phyloP scores from a whole-genome alignment of 2,888 invertebrate genomes.

The Malacosoma neustria region DNA sequence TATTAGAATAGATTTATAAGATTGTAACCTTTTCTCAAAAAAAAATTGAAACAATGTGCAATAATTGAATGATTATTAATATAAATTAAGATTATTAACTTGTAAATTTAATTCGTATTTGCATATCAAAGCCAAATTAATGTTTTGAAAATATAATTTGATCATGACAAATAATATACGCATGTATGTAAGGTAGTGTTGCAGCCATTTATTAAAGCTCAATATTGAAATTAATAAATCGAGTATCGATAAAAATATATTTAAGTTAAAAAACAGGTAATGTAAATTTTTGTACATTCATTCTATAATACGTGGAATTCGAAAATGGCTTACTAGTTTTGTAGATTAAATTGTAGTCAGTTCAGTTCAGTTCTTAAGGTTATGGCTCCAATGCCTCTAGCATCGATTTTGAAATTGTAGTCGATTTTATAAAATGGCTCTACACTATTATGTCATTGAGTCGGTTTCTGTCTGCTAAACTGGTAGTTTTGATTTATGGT shows the following conservation, averaged over 20 bases:
- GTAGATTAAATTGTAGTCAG: no score
- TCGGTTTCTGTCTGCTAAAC: no score
- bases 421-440: no score
- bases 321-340: no score
- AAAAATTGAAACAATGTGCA: constrained; percentile 45
- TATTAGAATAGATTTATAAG: constrained; percentile 14
- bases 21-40: constrained; percentile 32
- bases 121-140: constrained; percentile 68
- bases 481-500: no score
- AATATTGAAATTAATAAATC: no score
- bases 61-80: constrained; percentile 49
- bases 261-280: constrained; percentile 4
- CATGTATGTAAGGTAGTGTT: not conserved
- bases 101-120: constrained; percentile 19
- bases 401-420: no score
- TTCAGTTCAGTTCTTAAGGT: no score
- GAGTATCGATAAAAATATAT: no score
- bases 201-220: constrained; percentile 2
- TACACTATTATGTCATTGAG: no score
- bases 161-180: not conserved
- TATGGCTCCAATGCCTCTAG: no score
- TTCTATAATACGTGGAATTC: no score
- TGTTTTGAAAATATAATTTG: constrained; percentile 37
- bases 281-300: constrained; percentile 11
- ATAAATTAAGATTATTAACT: constrained; percentile 19